phyloP scores from a whole-genome alignment of 2,888 invertebrate species.

The Odontothrips loti region DNA sequence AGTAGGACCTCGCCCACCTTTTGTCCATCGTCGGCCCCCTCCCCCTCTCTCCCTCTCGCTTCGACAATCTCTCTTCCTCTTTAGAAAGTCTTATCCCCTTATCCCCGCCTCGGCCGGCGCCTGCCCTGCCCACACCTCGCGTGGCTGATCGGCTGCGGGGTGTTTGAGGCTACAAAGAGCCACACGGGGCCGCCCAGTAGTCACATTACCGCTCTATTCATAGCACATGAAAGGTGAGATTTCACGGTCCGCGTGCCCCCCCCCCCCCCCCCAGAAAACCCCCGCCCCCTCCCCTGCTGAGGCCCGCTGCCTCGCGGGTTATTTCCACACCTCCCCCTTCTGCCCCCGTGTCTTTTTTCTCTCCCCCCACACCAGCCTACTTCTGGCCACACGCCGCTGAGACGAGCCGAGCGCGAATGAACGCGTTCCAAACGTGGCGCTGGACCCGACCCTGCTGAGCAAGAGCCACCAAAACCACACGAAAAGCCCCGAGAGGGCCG shows the following conservation, averaged over 20 bases:
- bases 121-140: too few species aligned
- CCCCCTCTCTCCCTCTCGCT: too few species aligned
- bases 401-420: neutral
- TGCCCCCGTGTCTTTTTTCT: neutral
- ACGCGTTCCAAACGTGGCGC: neutral
- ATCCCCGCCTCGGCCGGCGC: too few species aligned
- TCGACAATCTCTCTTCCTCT: too few species aligned
- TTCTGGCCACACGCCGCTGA: neutral
- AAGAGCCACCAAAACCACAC: too few species aligned
- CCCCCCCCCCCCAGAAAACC: neutral
- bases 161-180: slow-evolving; percentile 3
- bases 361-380: neutral
- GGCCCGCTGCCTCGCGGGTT: neutral
- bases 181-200: neutral
- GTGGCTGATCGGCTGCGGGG: neutral
- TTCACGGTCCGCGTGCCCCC: neutral
- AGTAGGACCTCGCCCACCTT: neutral
- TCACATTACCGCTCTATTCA: slow-evolving; percentile 25
- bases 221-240: slow-evolving; percentile 19
- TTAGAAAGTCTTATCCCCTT: too few species aligned
- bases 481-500: too few species aligned
- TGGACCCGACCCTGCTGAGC: neutral
- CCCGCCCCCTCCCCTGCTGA: neutral
- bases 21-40: too few species aligned
- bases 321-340: neutral